Conservation (phyloP, 1,140 invertebrate genomes). For the Ectropis grisescens region DNA sequence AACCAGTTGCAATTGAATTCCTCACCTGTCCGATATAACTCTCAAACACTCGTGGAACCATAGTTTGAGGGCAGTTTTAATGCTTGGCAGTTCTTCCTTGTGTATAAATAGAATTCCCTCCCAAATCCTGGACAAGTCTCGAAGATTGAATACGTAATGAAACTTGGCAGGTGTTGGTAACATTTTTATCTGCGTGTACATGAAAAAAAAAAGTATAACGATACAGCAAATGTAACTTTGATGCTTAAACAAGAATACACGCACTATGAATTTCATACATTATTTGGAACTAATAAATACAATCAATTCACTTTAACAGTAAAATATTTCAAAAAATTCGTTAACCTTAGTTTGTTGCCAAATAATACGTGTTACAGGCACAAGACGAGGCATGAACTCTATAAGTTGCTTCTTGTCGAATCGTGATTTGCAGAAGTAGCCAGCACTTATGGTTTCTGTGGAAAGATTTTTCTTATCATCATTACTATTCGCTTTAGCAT, state of each 20-base stretch:
- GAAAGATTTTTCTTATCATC: constrained; percentile 9
- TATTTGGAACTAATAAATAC: too few species aligned
- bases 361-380: constrained; percentile 82
- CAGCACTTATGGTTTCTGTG: constrained; percentile 78
- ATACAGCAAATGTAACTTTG: too few species aligned
- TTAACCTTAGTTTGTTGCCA: constrained; percentile 87
- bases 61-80: constrained; percentile 76
- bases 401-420: constrained; percentile 81
- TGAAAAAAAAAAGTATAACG: too few species aligned
- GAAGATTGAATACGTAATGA: constrained; percentile 91
- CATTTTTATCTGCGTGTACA: constrained; percentile 81
- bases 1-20: too few species aligned
- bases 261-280: too few species aligned
- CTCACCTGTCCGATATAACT: constrained; percentile 84
- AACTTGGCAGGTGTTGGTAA: constrained; percentile 92
- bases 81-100: constrained; percentile 72
- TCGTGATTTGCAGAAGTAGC: constrained; percentile 79
- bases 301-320: too few species aligned
- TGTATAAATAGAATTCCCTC: constrained; percentile 83
- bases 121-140: constrained; percentile 92
- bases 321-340: too few species aligned
- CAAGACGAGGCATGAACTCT: constrained; percentile 78
- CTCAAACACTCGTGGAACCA: constrained; percentile 90
- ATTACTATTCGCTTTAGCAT: too few species aligned
- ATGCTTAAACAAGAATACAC: too few species aligned